Base-by-base conservation (phyloP, 2,888 invertebrate genomes). In the Branchellion lobata region DNA sequence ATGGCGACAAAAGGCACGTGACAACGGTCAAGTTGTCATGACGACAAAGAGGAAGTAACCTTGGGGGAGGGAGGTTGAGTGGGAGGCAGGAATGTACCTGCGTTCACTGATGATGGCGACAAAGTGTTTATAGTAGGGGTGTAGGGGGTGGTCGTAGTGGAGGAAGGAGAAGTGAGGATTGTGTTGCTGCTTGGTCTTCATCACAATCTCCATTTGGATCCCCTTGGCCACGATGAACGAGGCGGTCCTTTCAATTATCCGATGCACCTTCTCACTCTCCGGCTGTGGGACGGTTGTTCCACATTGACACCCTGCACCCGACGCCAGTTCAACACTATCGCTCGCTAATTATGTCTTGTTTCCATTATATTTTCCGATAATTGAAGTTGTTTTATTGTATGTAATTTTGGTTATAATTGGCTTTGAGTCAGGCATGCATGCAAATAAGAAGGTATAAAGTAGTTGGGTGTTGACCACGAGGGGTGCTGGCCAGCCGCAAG, bases 151-250 rank as follows among this genome's bases (percentile, higher is more conserved):
- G 82, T 93, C 94, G 86, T 93, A 93, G 80, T 94, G 93, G 81
- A 99, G 90, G 89, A 99, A 99, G 83, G 92, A 91, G 89, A 99
- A 99, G 89, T 96, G 94, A 0, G 92, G 90, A 89, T 97, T 98
- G 86, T 93, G 92, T 0, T 93, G 91, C 88, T 99, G 99, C 88
- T 98, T 99, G 1, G 97, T 94, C 88, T 98, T 98, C 83, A 99
- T 92, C 18, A 99, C 90, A 83, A 99, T 96, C 89, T 99, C 99
- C 97, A 99, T 97, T 89, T 99, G 99, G 8, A 92, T 91, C 0
- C 98, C 98, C 86, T 97, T 96, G 74, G 91, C 90, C 1, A 88
- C 88, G 21, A 90, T 88, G 84, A 90, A 90, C 61, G 83, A 81
- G 1, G 90, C 90, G 0, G 90, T 99, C 88, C 95, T 96, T 86